These are phyloP conservation scores for Drosophila orena DNA, from an alignment of 1,140 invertebrate genomes.

Conservation along the genomic window DNA sequence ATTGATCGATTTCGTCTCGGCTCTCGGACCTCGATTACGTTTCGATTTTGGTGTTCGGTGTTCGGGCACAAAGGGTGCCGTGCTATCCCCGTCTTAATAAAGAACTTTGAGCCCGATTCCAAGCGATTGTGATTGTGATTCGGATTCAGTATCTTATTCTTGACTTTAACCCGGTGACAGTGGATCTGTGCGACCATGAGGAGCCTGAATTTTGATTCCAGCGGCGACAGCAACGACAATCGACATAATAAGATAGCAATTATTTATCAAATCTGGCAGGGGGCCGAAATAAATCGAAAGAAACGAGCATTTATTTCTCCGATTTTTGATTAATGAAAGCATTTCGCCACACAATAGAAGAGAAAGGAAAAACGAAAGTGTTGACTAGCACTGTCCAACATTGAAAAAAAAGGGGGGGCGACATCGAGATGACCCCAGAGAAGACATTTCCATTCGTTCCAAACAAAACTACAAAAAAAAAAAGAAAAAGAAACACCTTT, in stretches of 20 bases:
- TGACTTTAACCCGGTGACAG: constrained; percentile 6
- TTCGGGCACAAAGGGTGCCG: constrained; percentile 63
- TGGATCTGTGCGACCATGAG: neutral
- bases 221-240: constrained; percentile 78
- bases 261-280: constrained; percentile 59
- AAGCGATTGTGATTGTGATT: neutral
- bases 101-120: constrained; percentile 51
- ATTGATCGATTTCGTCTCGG: constrained; percentile 67
- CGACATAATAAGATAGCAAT: constrained; percentile 81
- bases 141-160: neutral
- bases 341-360: constrained; percentile 59
- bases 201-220: constrained; percentile 15
- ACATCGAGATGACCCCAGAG: constrained; percentile 1
- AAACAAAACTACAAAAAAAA: constrained; percentile 2
- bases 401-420: neutral
- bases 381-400: constrained; percentile 61
- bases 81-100: constrained; percentile 59
- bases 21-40: constrained; percentile 39
- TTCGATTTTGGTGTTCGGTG: constrained; percentile 22
- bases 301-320: constrained; percentile 40
- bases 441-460: constrained; percentile 66
- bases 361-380: constrained; percentile 78
- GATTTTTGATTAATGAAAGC: constrained; percentile 78
- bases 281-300: constrained; percentile 19
- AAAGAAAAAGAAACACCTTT: neutral